Percentiles rank a stretch among this genome's conserved stretches.
Conservation (phyloP, 2,113 vertebrate genomes). For the Cynopterus brachyotis region DNA sequence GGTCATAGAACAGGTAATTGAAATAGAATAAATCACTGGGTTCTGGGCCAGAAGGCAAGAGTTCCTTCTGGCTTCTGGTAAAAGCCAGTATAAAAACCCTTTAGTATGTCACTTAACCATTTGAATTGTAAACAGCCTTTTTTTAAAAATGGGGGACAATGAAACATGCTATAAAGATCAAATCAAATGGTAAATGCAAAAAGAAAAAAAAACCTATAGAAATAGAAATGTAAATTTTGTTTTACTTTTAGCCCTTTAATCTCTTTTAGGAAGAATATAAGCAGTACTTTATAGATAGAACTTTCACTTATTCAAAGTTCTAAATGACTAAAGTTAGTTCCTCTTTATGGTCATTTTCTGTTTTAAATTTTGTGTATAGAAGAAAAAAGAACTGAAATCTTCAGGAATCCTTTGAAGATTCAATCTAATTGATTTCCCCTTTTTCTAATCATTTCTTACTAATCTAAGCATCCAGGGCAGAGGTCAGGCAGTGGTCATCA, state of each 20-base stretch:
- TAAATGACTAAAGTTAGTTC: background rate
- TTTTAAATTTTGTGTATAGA: background rate
- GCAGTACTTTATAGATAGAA: background rate
- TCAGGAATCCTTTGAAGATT: background rate
- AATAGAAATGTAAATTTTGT: background rate
- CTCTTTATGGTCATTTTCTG: background rate
- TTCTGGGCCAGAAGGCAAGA: background rate
- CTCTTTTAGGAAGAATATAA: background rate
- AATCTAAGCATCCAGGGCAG: background rate
- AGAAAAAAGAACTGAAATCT: background rate
- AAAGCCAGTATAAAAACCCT: background rate
- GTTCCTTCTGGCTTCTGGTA: background rate
- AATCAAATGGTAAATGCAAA: background rate
- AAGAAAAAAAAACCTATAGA: background rate
- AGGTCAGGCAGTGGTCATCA: background rate
- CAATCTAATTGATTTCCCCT: background rate
- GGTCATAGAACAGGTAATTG: background rate
- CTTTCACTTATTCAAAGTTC: background rate
- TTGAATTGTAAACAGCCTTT: background rate
- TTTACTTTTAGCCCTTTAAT: background rate
- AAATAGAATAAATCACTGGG: slow-evolving; percentile 2
- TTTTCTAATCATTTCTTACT: background rate
- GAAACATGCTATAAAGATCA: background rate
- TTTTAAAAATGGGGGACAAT: background rate
- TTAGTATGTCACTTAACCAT: background rate